Evolutionary conservation across 2,113 vertebrate species (phyloP), one percentile per base, ranked within the genome.

Genomic region (Hassar affinis): DNA sequence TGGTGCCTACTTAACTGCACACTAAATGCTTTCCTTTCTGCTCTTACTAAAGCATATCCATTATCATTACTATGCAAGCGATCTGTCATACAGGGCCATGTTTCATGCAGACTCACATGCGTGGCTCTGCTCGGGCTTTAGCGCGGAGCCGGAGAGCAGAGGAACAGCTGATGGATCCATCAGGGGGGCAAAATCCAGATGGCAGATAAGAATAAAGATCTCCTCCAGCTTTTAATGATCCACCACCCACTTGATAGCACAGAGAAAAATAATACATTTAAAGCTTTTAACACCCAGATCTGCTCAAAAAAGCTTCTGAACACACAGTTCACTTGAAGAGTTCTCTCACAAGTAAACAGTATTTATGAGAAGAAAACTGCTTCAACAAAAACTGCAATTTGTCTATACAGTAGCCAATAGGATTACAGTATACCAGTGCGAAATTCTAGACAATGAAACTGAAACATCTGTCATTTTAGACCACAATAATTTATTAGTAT

Each of bases 161-260:
- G 12, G 27, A 82, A 78, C 42, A 78, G 81, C 84, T 52, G 74
- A 66, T 27, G 47, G 85, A 45, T 82, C 33, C 54, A 79, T 74
- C 52, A 72, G 75, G 81, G 75, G n/a, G 74, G 27, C 35, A 76
- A 71, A 61, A 74, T 86, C 81, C 85, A 86, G 81, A 80, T 86
- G 85, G 66, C 76, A 78, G 54, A 66, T 47, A 11, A 42, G 38
- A 35, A 78, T 54, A 82, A 38, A 78, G 47, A 59, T 59, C 6
- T 64, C 57, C 59, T 49, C 56, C 71, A 86, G 71, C 9, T 47
- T 82, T 72, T 72, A 83, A 83, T 83, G 27, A 79, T 66, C 57
- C 27, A 52, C 56, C 80, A 79, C 35, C 25, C 38, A 42, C 52
- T 69, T 68, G n/a, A 52, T 68, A 54, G 25, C 78, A 66, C 49